Conservation (phyloP, 2,113 vertebrate genomes). For the Oryzias curvinotus region DNA sequence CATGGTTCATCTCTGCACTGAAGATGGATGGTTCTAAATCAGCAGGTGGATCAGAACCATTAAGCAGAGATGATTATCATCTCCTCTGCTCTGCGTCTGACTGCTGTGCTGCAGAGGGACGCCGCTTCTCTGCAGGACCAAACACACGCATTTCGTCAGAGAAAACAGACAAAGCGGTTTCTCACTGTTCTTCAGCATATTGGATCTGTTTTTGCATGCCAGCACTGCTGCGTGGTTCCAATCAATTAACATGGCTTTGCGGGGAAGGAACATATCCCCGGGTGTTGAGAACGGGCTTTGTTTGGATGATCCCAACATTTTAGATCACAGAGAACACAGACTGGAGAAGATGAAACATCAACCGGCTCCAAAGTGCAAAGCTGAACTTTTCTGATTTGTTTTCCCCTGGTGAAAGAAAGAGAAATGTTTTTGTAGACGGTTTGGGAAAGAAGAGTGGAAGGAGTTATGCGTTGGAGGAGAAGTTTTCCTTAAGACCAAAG, state of each 20-base stretch:
- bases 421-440: conserved; percentile 17
- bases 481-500: conserved; percentile 12
- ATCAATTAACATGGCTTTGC: conserved; percentile 54
- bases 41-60: background rate
- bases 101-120: conserved; percentile 1
- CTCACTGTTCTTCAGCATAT: background rate
- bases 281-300: conserved; percentile 49
- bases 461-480: no score
- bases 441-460: no score
- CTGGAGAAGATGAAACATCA: conserved; percentile 28
- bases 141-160: conserved; percentile 37
- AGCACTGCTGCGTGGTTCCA: conserved; percentile 46
- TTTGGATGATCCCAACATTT: conserved; percentile 45
- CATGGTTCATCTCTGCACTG: background rate
- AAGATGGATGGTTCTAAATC: background rate
- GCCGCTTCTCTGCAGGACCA: conserved; percentile 2
- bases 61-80: no score
- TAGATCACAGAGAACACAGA: conserved; percentile 38
- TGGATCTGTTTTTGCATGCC: conserved; percentile 51
- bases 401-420: conserved; percentile 24
- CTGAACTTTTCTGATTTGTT: conserved; percentile 21
- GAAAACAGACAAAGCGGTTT: conserved; percentile 32
- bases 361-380: conserved; percentile 33
- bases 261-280: conserved; percentile 49
- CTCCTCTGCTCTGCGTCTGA: no score